phyloP scores from a whole-genome alignment of 2,113 vertebrate genomes.

The Pundamilia nyererei region DNA sequence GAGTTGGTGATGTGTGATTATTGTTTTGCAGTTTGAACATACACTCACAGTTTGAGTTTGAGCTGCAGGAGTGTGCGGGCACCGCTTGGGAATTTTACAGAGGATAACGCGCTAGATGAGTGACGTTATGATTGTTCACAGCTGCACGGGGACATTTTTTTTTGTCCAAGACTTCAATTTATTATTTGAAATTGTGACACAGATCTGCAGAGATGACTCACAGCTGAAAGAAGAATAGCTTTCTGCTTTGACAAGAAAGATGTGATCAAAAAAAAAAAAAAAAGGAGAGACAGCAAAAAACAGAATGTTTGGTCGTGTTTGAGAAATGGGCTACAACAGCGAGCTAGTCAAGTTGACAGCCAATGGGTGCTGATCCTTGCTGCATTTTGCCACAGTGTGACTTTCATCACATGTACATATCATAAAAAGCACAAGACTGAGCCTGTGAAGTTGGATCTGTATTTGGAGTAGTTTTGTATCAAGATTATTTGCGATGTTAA shows the following conservation, averaged over 20 bases:
- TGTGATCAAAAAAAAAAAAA: neutral
- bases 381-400: neutral
- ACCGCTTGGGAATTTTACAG: neutral
- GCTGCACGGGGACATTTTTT: neutral
- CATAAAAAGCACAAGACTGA: neutral
- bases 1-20: neutral
- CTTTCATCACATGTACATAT: neutral
- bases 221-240: constrained; percentile 29
- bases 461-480: neutral
- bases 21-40: neutral
- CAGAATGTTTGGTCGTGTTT: constrained; percentile 31
- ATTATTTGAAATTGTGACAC: constrained; percentile 36
- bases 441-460: neutral
- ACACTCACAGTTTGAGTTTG: neutral
- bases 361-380: neutral
- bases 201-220: constrained; percentile 45
- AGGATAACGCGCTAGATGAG: neutral
- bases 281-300: neutral
- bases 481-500: neutral
- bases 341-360: constrained; percentile 42
- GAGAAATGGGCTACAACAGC: constrained; percentile 39
- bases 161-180: constrained; percentile 17
- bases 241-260: constrained; percentile 31
- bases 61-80: neutral
- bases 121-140: constrained; percentile 4